Conservation (phyloP, 2,888 invertebrate species). For the Heliconius hortense region DNA sequence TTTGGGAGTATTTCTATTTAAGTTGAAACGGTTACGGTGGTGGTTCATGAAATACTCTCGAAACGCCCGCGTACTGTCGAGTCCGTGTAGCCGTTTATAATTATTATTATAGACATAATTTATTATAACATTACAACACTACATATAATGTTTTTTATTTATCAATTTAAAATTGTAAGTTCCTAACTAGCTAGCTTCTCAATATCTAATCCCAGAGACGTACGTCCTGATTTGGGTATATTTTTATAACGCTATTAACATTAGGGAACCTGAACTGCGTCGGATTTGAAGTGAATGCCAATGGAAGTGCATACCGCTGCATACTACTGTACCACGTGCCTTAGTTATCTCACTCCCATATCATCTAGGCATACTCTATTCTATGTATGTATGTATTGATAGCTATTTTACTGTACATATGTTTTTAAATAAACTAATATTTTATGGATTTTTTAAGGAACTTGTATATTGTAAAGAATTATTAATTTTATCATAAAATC, state of each 20-base stretch:
- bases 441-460: slow-evolving; percentile 81
- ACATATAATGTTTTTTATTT: slow-evolving; percentile 63
- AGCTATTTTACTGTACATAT: slow-evolving; percentile 79
- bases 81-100: slow-evolving; percentile 63
- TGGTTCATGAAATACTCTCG: slow-evolving; percentile 70
- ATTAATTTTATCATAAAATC: slow-evolving; percentile 81
- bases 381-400: slow-evolving; percentile 78
- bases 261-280: slow-evolving; percentile 52
- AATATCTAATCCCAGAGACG: slow-evolving; percentile 57
- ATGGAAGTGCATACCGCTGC: not conserved
- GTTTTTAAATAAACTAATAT: slow-evolving; percentile 80
- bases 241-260: slow-evolving; percentile 57
- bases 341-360: slow-evolving; percentile 79
- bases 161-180: slow-evolving; percentile 77
- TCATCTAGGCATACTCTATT: slow-evolving; percentile 74
- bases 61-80: slow-evolving; percentile 54
- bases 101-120: slow-evolving; percentile 75
- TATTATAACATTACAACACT: slow-evolving; percentile 69
- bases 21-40: slow-evolving; percentile 47
- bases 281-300: not conserved
- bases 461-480: slow-evolving; percentile 83
- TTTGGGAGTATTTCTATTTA: slow-evolving; percentile 71
- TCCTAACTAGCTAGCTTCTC: slow-evolving; percentile 80
- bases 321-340: slow-evolving; percentile 72
- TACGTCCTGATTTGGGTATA: slow-evolving; percentile 56